These are phyloP conservation scores for Rhabdophis nuchalis DNA, from an alignment of 2,797 vertebrate species.

Conservation along the genomic window DNA sequence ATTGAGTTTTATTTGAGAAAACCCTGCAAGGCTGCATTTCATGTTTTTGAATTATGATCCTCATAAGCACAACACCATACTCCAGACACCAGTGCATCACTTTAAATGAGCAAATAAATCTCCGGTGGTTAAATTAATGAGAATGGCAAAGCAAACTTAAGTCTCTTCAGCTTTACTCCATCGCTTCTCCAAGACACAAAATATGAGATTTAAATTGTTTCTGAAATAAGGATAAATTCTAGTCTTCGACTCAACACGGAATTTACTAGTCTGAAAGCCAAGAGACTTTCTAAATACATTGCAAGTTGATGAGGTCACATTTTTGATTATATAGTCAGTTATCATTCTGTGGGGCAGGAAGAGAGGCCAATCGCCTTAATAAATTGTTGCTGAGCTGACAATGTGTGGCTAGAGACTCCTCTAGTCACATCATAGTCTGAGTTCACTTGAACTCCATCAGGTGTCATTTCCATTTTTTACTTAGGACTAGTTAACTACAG, in stretches of 20 bases:
- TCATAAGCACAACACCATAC: conserved; percentile 31
- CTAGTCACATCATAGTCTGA: neutral
- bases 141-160: conserved; percentile 18
- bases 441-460: neutral
- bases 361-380: neutral
- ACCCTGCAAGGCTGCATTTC: conserved; percentile 19
- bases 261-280: conserved; percentile 18
- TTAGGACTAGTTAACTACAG: neutral
- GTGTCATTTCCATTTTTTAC: neutral
- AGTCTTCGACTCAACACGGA: neutral
- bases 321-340: neutral
- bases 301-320: neutral
- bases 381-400: neutral
- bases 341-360: neutral
- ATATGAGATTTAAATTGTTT: neutral
- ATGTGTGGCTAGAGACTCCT: neutral
- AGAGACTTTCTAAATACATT: neutral
- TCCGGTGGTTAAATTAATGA: neutral
- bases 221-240: conserved; percentile 11
- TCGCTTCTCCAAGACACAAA: neutral
- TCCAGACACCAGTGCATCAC: conserved; percentile 27
- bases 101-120: conserved; percentile 36
- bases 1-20: conserved; percentile 38
- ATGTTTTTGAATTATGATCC: neutral
- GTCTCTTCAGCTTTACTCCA: neutral